These are phyloP conservation scores for Seira musarum DNA, from an alignment of 2,888 invertebrate species.

Conservation along the genomic window DNA sequence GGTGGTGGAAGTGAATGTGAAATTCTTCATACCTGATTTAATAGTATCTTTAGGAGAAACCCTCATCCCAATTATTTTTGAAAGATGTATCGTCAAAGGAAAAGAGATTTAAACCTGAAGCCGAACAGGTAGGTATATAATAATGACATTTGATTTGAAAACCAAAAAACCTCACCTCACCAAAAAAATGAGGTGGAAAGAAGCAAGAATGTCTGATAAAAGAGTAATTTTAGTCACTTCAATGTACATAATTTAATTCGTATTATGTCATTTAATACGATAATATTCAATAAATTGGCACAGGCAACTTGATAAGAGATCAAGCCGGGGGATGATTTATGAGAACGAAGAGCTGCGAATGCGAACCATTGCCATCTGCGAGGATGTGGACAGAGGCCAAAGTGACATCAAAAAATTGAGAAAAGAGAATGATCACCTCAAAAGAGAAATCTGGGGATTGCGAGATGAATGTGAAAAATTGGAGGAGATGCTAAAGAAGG, in stretches of 20 bases:
- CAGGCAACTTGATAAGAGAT: slow-evolving; percentile 91
- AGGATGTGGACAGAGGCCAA: slow-evolving; percentile 93
- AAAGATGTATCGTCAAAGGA: slow-evolving; percentile 88
- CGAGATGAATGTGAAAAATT: slow-evolving; percentile 91
- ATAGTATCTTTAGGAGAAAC: no score
- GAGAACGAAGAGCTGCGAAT: slow-evolving; percentile 93
- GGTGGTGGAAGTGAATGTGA: no score
- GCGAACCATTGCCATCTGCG: slow-evolving; percentile 92
- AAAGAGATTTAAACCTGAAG: slow-evolving; percentile 90
- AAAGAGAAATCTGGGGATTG: slow-evolving; percentile 88
- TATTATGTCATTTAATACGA: no score
- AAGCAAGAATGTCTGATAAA: no score
- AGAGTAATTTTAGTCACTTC: no score
- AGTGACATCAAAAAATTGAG: slow-evolving; percentile 91
- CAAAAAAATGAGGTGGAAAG: no score
- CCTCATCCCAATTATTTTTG: not conserved
- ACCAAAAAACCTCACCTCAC: no score
- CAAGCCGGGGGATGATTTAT: slow-evolving; percentile 93
- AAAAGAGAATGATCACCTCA: slow-evolving; percentile 89
- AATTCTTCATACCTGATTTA: no score
- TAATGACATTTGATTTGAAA: no score
- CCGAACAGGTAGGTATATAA: no score
- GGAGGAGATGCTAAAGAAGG: slow-evolving; percentile 80
- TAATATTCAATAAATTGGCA: no score
- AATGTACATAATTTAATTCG: no score